Evolutionary conservation across 2,888 invertebrate species (phyloP).

Genomic region (Sinohyriopsis cumingii): DNA sequence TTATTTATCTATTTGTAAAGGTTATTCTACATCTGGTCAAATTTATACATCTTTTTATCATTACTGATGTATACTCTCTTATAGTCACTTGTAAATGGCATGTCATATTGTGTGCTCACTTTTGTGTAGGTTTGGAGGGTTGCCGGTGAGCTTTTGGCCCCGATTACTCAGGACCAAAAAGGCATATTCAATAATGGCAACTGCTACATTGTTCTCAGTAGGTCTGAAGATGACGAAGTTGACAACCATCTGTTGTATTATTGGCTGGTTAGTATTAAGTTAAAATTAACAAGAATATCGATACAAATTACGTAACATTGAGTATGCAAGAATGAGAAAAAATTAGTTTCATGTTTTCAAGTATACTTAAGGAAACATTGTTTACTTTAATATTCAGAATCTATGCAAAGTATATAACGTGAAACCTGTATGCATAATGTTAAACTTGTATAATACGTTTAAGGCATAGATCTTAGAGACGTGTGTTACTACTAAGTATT

Average conservation of each 20-base stretch:
- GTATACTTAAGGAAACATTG: too few relatives aligned
- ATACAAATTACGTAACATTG: background rate
- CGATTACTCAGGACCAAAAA: constrained; percentile 39
- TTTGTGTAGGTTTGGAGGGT: constrained; percentile 48
- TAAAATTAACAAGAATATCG: background rate
- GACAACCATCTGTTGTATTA: constrained; percentile 42
- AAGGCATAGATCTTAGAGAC: too few relatives aligned
- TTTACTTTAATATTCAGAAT: too few relatives aligned
- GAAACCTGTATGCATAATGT: too few relatives aligned
- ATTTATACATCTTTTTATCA: background rate
- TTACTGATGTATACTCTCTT: background rate
- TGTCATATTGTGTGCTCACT: background rate
- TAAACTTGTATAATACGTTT: too few relatives aligned
- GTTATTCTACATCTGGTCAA: too few relatives aligned
- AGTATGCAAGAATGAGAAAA: too few relatives aligned
- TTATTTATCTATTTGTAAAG: too few relatives aligned
- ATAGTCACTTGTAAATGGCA: background rate
- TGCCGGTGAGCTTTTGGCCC: constrained; percentile 29
- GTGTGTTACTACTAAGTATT: too few relatives aligned
- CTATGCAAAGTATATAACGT: too few relatives aligned
- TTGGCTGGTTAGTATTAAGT: constrained; percentile 47
- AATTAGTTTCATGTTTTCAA: too few relatives aligned
- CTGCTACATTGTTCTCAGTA: constrained; percentile 48
- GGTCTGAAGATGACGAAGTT: constrained; percentile 21
- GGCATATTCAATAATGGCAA: constrained; percentile 52